These are phyloP conservation scores for Bruchidius siliquastri DNA, from an alignment of 2,888 invertebrate species.

Conservation along the genomic window DNA sequence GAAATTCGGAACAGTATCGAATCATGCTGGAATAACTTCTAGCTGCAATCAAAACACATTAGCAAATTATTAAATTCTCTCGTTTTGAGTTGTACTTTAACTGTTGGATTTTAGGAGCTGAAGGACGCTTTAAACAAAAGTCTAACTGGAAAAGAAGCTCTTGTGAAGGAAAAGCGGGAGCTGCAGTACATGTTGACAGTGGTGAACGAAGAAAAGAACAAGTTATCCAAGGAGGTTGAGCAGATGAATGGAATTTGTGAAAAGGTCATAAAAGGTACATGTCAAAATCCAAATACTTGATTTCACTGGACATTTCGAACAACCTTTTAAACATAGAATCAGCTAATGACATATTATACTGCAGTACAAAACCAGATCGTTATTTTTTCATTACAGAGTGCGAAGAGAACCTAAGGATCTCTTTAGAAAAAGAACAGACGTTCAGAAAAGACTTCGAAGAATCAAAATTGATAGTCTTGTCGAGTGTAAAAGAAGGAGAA, in stretches of 20 bases:
- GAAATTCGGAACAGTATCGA: too few species aligned
- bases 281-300: background rate
- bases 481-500: conserved; percentile 17
- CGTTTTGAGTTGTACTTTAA: too few species aligned
- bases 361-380: too few species aligned
- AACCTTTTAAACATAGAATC: too few species aligned
- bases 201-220: conserved; percentile 24
- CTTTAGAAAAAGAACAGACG: conserved; percentile 23
- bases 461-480: conserved; percentile 17
- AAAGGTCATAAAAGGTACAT: conserved; percentile 22
- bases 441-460: conserved; percentile 26
- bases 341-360: too few species aligned
- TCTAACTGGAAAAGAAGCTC: conserved; percentile 13
- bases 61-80: too few species aligned
- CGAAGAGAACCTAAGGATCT: conserved; percentile 15
- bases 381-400: background rate
- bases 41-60: too few species aligned
- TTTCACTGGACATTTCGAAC: too few species aligned
- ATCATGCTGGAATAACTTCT: too few species aligned
- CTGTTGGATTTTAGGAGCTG: conserved; percentile 9
- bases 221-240: conserved; percentile 22
- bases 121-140: conserved; percentile 13
- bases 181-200: conserved; percentile 15
- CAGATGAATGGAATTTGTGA: conserved; percentile 27
- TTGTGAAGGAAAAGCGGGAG: conserved; percentile 14